Conservation (phyloP, 2,797 vertebrate genomes). For the Manis crassicaudata region DNA sequence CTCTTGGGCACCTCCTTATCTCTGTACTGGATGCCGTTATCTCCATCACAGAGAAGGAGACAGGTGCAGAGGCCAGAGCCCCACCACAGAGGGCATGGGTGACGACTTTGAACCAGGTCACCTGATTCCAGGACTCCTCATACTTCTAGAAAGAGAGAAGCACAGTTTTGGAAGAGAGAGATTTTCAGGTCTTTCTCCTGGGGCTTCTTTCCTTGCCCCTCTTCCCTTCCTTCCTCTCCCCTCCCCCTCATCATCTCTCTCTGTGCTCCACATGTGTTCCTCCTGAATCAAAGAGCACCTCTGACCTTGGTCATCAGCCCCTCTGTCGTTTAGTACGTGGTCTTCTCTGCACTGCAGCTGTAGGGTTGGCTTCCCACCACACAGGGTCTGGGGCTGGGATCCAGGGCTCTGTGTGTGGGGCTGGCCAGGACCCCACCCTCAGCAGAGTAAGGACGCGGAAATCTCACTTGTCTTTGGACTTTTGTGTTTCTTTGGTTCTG, state of each 20-base stretch:
- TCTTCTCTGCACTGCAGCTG: not conserved
- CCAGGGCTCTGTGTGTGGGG: not conserved
- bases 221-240: not conserved
- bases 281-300: not conserved
- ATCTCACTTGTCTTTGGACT: not conserved
- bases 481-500: not conserved
- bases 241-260: not conserved
- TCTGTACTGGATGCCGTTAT: rapidly evolving
- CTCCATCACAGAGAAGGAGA: not conserved
- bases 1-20: not conserved
- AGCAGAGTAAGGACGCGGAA: not conserved
- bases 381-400: not conserved
- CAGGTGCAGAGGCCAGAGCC: not conserved
- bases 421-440: not conserved
- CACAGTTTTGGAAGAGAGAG: not conserved
- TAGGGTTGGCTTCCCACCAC: not conserved
- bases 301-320: not conserved
- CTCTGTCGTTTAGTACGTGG: not conserved
- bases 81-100: not conserved
- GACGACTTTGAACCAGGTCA: not conserved
- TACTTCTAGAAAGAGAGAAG: not conserved
- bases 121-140: not conserved
- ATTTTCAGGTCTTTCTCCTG: not conserved
- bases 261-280: not conserved
- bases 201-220: not conserved